Conservation (phyloP, 2,797 vertebrate genomes). For the Semotilus atromaculatus region DNA sequence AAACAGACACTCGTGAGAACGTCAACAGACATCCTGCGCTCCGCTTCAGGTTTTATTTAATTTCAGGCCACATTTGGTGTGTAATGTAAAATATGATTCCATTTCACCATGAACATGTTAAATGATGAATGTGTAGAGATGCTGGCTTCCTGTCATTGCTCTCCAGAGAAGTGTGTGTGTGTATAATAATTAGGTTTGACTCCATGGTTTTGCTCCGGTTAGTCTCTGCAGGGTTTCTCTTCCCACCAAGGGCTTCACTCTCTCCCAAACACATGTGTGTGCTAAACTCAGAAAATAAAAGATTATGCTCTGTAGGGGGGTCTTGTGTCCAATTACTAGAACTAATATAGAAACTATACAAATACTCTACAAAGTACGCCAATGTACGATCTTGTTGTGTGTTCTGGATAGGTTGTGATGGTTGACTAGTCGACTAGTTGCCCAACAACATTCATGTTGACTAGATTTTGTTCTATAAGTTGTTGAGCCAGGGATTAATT, state of each 20-base stretch:
- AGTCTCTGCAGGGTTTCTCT: conserved; percentile 47
- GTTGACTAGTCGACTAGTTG: neutral
- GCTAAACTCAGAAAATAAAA: conserved; percentile 7
- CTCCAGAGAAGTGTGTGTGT: conserved; percentile 27
- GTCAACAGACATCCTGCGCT: neutral
- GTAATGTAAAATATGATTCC: conserved; percentile 35
- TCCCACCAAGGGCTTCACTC: conserved; percentile 36
- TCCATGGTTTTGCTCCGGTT: conserved; percentile 41
- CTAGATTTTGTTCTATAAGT: neutral
- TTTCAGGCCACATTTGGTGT: conserved; percentile 44
- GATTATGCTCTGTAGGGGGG: neutral
- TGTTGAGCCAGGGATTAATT: neutral
- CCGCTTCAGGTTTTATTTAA: conserved; percentile 23
- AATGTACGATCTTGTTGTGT: neutral
- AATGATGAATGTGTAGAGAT: conserved; percentile 31
- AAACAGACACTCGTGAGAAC: neutral
- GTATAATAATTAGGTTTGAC: conserved; percentile 36
- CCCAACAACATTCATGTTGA: neutral
- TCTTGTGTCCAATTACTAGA: neutral
- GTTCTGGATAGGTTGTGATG: neutral
- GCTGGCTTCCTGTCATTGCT: neutral
- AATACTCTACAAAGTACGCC: neutral
- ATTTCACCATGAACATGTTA: conserved; percentile 2
- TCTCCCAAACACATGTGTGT: neutral
- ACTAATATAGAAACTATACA: neutral